phyloP scores from a whole-genome alignment of 2,888 invertebrate genomes.

The Caenorhabditis sp. region DNA sequence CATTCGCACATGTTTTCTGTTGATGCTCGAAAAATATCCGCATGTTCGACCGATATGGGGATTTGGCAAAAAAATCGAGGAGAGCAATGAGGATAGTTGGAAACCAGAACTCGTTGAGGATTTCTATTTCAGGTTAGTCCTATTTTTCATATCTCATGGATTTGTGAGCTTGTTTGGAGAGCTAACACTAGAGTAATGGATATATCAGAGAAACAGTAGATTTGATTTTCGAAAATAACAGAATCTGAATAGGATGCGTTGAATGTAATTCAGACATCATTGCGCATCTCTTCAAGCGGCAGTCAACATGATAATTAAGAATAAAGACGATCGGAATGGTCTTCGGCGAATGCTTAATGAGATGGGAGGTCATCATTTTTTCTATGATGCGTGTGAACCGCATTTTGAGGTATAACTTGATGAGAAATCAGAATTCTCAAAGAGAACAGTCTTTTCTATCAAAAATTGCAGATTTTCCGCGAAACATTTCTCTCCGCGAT shows the following conservation, averaged over 20 bases:
- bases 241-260: no score
- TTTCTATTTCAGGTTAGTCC: constrained; percentile 57
- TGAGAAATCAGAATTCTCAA: no score
- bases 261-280: constrained; percentile 53
- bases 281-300: constrained; percentile 65
- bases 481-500: constrained; percentile 58
- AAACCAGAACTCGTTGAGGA: constrained; percentile 55
- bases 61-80: constrained; percentile 59
- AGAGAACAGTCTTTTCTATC: no score
- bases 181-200: no score
- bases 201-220: no score
- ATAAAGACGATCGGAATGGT: constrained; percentile 59
- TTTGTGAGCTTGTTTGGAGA: no score
- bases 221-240: no score
- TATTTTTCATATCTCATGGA: neutral
- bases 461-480: constrained; percentile 45
- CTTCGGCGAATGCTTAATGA: constrained; percentile 59
- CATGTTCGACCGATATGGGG: constrained; percentile 68
- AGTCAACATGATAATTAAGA: constrained; percentile 66
- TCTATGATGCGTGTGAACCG: constrained; percentile 67
- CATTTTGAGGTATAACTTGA: constrained; percentile 52
- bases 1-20: constrained; percentile 51
- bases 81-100: constrained; percentile 48
- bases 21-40: constrained; percentile 60
- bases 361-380: constrained; percentile 69